Evolutionary conservation across 2,888 invertebrate species (phyloP).

Genomic region (Carabus problematicus): DNA sequence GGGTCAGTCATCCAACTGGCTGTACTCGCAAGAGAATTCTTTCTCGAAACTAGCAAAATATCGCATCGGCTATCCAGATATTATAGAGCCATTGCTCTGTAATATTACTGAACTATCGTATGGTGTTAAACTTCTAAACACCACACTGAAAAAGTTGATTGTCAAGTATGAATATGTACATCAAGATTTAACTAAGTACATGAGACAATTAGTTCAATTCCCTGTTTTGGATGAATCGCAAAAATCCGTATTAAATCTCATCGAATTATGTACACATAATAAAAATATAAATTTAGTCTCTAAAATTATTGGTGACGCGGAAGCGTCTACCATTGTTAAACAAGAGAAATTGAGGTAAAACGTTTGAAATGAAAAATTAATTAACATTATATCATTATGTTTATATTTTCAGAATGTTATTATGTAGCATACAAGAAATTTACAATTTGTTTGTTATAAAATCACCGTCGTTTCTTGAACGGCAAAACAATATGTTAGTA

Average conservation of each 20-base stretch:
- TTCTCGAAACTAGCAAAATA: slow-evolving; percentile 65
- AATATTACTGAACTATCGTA: slow-evolving; percentile 73
- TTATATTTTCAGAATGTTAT: slow-evolving; percentile 63
- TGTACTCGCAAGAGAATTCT: slow-evolving; percentile 65
- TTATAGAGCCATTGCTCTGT: slow-evolving; percentile 74
- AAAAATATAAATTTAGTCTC: slow-evolving; percentile 50
- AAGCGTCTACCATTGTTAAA: slow-evolving; percentile 45
- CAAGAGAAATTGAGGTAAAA: slow-evolving; percentile 64
- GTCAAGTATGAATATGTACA: slow-evolving; percentile 50
- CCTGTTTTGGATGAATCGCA: slow-evolving; percentile 58
- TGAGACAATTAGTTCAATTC: slow-evolving; percentile 63
- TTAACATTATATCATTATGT: slow-evolving; percentile 8
- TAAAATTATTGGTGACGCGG: slow-evolving; percentile 47
- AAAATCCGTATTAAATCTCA: slow-evolving; percentile 55
- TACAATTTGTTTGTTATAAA: slow-evolving; percentile 69
- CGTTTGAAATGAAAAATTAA: slow-evolving; percentile 3
- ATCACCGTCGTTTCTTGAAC: slow-evolving; percentile 52
- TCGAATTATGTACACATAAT: slow-evolving; percentile 59
- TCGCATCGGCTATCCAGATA: slow-evolving; percentile 77
- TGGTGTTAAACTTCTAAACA: slow-evolving; percentile 67
- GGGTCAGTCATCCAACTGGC: slow-evolving; percentile 57
- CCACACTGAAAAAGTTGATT: slow-evolving; percentile 62
- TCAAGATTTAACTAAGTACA: slow-evolving; percentile 51
- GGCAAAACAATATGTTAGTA: slow-evolving; percentile 50
- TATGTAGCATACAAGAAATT: slow-evolving; percentile 74